Percentiles rank a stretch among this genome's conserved stretches.
Evolutionary conservation across 2,113 vertebrate genomes (phyloP).

Genomic region (Mormyrus iriodes): DNA sequence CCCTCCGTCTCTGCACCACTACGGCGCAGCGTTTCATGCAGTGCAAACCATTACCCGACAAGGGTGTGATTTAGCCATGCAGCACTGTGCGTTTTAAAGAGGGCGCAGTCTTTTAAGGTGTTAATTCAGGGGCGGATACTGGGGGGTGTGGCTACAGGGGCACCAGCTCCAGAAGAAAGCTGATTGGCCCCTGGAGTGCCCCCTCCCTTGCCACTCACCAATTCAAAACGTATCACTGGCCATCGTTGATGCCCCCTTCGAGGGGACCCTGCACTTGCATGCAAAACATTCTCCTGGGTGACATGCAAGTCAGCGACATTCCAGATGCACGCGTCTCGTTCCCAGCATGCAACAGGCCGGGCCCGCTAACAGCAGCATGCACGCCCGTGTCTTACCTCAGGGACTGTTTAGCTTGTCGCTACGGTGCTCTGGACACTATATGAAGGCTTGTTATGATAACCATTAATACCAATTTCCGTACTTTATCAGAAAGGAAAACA

Average conservation of each 20-base stretch:
- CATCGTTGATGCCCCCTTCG: background rate
- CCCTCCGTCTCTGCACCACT: background rate
- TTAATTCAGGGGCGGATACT: background rate
- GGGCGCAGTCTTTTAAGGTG: background rate
- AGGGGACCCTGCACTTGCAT: conserved; percentile 30
- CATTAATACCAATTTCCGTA: conserved; percentile 92
- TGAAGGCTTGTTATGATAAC: conserved; percentile 89
- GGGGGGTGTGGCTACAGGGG: background rate
- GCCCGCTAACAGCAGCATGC: conserved; percentile 23
- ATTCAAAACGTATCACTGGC: background rate
- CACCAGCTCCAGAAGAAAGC: background rate
- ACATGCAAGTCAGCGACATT: background rate
- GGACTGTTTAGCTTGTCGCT: conserved; percentile 77
- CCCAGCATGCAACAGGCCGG: background rate
- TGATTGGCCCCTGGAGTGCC: background rate
- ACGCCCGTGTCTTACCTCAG: conserved; percentile 32
- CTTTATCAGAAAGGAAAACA: conserved; percentile 80
- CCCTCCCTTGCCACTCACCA: background rate
- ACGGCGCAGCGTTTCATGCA: background rate
- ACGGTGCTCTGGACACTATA: conserved; percentile 81
- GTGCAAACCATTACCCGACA: background rate
- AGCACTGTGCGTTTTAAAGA: background rate
- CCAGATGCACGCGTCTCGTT: background rate
- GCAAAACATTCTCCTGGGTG: conserved; percentile 30
- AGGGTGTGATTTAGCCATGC: background rate